Evolutionary conservation across 2,888 invertebrate species (phyloP), one percentile per base, ranked within the genome.

Genomic region (Osedax frankpressi): DNA sequence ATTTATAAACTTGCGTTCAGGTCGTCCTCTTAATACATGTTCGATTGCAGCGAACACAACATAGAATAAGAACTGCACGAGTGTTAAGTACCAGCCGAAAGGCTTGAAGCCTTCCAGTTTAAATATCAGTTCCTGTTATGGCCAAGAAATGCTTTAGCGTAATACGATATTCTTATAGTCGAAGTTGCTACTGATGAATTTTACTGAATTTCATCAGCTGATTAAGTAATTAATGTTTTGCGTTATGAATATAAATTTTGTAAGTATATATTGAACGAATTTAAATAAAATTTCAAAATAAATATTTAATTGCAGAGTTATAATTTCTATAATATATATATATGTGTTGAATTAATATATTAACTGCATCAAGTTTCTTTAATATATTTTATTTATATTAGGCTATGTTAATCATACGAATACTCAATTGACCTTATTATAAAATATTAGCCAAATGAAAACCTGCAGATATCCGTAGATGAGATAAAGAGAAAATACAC

Each of bases 41-140:
- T 96, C 95, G 68, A 89, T 82, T 76, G 90, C 87, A 74, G 92
- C 92, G 82, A 95, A 91, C 28, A 89, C 77, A 75, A 90, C 89
- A 81, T 95, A 96, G 80, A 90, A 91, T 25, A 89, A 88, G 86
- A 96, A 96, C 85, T 96, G 95, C 24, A 94, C 87, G 74, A 95
- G 86, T 0, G 96, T 96, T 76, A 96, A 87, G 83, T 92, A 94
- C 90, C 94, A 90, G 68, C 94, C 94, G 81, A 90, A 91, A 0
- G 92, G 90, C 80, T 91, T 90, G 79, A 94, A 92, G 65, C 92
- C 93, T 27, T 92, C 90, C n/a, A 91, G 87, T 0, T 91, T 90
- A 84, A 95, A 96, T 81, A 96, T 92, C 67, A 94, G 85, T 85
- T 96, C 96, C 88, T 89, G 79, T 11, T 81, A 75, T 26, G 59